A percentile compares a stretch with the other conserved stretches of the same genome.
These are phyloP conservation scores for Solen grandis DNA, from an alignment of 1,140 invertebrate genomes.

Conservation along the genomic window DNA sequence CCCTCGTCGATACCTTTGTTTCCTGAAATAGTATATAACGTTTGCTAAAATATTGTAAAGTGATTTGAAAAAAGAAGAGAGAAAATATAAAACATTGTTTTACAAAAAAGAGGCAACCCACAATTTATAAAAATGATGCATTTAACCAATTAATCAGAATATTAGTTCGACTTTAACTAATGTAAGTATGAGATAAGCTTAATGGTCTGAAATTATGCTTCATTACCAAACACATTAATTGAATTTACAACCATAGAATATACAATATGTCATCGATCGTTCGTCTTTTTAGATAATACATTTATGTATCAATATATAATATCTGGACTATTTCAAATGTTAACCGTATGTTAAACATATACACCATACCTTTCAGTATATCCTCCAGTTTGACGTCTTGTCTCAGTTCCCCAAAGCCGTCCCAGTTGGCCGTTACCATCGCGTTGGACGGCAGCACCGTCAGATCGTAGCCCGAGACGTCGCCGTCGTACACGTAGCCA, in stretches of 20 bases:
- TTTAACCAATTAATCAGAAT: no score
- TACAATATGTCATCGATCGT: no score
- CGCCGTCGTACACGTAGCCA: slow-evolving; percentile 45
- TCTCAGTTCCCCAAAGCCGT: slow-evolving; percentile 38
- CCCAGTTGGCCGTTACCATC: slow-evolving; percentile 44
- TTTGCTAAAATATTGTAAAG: background rate
- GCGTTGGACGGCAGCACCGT: slow-evolving; percentile 15
- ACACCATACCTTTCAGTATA: slow-evolving; percentile 18
- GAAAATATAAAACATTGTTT: background rate
- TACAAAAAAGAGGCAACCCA: background rate
- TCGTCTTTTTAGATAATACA: background rate
- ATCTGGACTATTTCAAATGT: background rate
- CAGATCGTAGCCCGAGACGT: slow-evolving; percentile 39
- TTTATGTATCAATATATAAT: background rate
- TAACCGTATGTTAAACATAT: background rate
- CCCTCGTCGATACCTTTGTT: slow-evolving; percentile 20
- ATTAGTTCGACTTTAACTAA: no score
- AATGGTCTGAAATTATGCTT: background rate
- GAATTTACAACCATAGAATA: no score
- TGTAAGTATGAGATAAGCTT: background rate
- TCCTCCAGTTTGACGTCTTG: background rate
- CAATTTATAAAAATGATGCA: background rate
- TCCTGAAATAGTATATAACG: background rate
- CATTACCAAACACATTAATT: background rate
- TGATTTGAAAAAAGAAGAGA: background rate